These are phyloP conservation scores for Leucopsar rothschildi DNA, from an alignment of 2,113 vertebrate species.

Conservation along the genomic window DNA sequence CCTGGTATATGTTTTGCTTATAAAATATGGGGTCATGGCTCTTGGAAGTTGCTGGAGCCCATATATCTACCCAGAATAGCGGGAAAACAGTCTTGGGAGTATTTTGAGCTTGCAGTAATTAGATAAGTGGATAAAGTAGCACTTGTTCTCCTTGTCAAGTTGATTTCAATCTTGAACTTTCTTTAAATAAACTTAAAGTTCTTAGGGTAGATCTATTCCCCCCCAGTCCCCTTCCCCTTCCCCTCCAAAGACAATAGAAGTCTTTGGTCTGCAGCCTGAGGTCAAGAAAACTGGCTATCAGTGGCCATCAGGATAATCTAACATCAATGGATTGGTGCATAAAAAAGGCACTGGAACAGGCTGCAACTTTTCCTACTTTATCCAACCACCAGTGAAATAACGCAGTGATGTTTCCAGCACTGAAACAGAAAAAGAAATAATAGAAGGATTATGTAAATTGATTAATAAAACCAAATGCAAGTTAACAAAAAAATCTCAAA, in stretches of 20 bases:
- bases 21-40: background rate
- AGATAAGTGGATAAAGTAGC: background rate
- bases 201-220: background rate
- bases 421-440: background rate
- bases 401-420: background rate
- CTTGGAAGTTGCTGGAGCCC: background rate
- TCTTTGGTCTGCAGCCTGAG: background rate
- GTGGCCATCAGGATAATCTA: background rate
- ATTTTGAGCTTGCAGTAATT: background rate
- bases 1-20: conserved; percentile 3
- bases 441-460: background rate
- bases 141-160: background rate
- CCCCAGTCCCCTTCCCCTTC: rapidly evolving
- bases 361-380: background rate
- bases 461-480: background rate
- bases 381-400: background rate
- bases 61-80: background rate
- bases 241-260: background rate
- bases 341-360: background rate
- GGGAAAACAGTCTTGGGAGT: background rate
- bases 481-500: background rate
- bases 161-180: background rate
- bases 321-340: background rate
- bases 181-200: background rate
- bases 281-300: background rate